Base-by-base conservation (phyloP, 2,797 vertebrate genomes). In the Chelon auratus region DNA sequence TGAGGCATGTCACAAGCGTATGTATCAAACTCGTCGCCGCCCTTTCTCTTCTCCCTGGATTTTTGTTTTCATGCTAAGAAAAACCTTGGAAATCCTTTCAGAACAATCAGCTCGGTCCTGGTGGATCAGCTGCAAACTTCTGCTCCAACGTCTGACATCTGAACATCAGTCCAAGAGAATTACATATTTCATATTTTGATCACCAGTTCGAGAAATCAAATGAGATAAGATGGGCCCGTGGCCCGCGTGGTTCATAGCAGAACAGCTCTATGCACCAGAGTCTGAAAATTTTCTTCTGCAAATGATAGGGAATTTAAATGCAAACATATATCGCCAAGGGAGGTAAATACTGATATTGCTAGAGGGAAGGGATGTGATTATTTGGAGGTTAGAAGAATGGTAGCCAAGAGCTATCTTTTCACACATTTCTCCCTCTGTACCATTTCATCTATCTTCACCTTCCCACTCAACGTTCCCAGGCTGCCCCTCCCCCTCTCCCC, bases 321-420 rank as follows among this genome's bases (percentile, higher is more conserved):
- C 40, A 24, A 55, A 56, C 39, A 60, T 42, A 24, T 60, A 55
- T 47, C 72, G 59, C 33, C 75, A 55, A 48, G 9, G 37, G 63
- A 67, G 42, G 63, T 68, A 83, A 87, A 81, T 33, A 81, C 68
- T 55, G 59, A 51, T 43, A 85, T 77, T 68, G 62, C 47, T 54
- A 45, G 26, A 22, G 22, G 26, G 36, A 48, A 59, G n/a, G 26
- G 42, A 75, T 12, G 61, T 62, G 51, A 61, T 72, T 74, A 67
- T 77, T 80, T 83, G 54, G 45, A 67, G 68, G 50, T 62, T 62
- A 52, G n/a, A 67, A 71, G 47, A 57, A 72, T 30, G 3, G 17
- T 36, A 76, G 61, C 37, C 30, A 51, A 72, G 11, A 62, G 45
- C 39, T 57, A 17, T 65, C 14, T 30, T 62, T 72, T 58, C 17